Conservation (phyloP, 2,797 vertebrate species). For the Scolopax rusticola region DNA sequence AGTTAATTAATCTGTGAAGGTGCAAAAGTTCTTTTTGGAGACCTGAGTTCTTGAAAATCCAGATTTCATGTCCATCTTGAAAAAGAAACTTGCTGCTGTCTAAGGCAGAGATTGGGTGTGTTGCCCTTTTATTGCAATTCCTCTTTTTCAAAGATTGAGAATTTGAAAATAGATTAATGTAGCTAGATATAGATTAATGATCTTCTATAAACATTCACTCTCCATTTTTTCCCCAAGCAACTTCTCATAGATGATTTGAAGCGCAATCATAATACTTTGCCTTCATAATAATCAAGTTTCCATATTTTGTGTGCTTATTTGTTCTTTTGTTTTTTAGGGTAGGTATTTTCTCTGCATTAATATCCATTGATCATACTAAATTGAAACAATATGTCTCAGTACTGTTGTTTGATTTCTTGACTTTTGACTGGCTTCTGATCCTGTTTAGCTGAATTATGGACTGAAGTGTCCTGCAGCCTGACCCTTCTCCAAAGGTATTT, state of each 20-base stretch:
- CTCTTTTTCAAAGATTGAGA: background rate
- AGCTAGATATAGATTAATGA: background rate
- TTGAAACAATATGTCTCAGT: background rate
- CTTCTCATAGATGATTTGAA: background rate
- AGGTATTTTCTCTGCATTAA: background rate
- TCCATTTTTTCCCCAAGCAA: background rate
- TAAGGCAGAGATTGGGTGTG: background rate
- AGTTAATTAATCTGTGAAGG: background rate
- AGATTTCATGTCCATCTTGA: background rate
- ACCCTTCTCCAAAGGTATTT: background rate
- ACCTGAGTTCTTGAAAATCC: background rate
- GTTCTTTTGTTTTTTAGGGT: background rate
- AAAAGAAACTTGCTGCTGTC: background rate
- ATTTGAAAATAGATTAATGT: background rate
- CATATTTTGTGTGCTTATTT: conserved; percentile 9
- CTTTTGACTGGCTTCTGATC: conserved; percentile 2
- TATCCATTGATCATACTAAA: background rate
- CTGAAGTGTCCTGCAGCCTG: background rate
- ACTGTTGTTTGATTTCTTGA: background rate
- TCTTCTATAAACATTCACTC: background rate
- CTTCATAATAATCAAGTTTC: background rate
- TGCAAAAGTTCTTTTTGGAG: background rate
- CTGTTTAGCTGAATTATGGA: background rate
- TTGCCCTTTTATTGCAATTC: background rate
- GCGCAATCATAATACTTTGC: background rate